Base-by-base conservation (phyloP, 2,888 invertebrate genomes). In the Tyria jacobaeae region DNA sequence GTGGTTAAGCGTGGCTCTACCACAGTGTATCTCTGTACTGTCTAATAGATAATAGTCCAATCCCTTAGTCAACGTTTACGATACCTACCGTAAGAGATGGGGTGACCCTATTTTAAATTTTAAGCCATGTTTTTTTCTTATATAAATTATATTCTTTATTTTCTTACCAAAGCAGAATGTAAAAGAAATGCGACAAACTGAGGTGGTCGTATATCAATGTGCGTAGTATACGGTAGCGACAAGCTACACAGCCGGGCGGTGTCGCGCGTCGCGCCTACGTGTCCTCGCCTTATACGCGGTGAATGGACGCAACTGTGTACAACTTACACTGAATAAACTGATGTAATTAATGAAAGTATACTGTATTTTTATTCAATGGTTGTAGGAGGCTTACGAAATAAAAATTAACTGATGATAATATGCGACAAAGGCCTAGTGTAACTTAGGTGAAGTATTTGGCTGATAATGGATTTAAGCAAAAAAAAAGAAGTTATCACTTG, bases 251-350 rank as follows among this genome's bases (percentile, higher is more conserved):
- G 71, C 64, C 70, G 73, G 65, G 70, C 66, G 24, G 59, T 81
- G 86, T 85, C 78, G 79, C 76, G 76, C 76, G 80, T 75, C 78
- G 66, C 62, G 10, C 70, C 74, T 76, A 86, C 86, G 83, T 81
- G 85, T 82, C 76, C 78, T 80, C 78, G 73, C 89, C 89, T 83
- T 89, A 87, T 87, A 87, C 82, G 88, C 83, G 78, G 69, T 80
- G 78, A 79, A 84, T 82, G 80, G 81, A 68, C 62, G 66, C 74
- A 66, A 68, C 68, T 76, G 74, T 76, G 70, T 72, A 41, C 39
- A 57, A 64, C 78, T 70, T 73, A 75, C 79, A 78, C 73, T 77
- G 78, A 72, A 64, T 68, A 74, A 64, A 57, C 66, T 70, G 61
- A 66, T 71, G 74, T 83, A 84, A 84, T 83, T 83, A 84, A 80